phyloP scores from a whole-genome alignment of 2,888 invertebrate species.

The Thera britannica region DNA sequence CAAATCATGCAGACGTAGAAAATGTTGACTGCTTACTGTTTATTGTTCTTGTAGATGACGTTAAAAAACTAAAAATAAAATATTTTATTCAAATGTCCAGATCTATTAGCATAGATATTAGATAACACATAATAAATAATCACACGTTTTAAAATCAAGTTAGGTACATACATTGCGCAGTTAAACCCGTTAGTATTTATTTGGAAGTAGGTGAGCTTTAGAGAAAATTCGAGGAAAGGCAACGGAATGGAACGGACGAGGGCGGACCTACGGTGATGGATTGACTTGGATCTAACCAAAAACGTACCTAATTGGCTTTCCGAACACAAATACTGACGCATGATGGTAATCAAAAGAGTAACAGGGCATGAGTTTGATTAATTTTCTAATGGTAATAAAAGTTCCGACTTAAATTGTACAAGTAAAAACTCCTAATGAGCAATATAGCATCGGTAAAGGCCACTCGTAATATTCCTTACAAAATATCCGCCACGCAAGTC shows the following conservation, averaged over 20 bases:
- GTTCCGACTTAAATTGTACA: conserved; percentile 47
- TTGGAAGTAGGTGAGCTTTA: conserved; percentile 23
- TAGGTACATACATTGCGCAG: neutral
- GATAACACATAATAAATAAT: too few species aligned
- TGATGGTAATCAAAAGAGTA: conserved; percentile 57
- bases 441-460: conserved; percentile 68
- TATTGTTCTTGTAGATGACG: too few species aligned
- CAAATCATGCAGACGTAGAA: neutral
- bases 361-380: conserved; percentile 33
- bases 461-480: conserved; percentile 67
- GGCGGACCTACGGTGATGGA: conserved; percentile 76
- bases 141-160: too few species aligned
- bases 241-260: conserved; percentile 61
- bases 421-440: conserved; percentile 65
- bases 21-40: too few species aligned
- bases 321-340: conserved; percentile 55
- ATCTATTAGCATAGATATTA: too few species aligned
- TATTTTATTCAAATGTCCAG: too few species aligned
- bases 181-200: conserved; percentile 10
- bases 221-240: conserved; percentile 47
- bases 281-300: conserved; percentile 71
- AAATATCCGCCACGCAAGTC: conserved; percentile 71
- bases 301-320: conserved; percentile 78
- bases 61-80: too few species aligned
- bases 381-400: conserved; percentile 43